Evolutionary conservation across 2,888 invertebrate species (phyloP).

Genomic region (Ochropleura plecta): DNA sequence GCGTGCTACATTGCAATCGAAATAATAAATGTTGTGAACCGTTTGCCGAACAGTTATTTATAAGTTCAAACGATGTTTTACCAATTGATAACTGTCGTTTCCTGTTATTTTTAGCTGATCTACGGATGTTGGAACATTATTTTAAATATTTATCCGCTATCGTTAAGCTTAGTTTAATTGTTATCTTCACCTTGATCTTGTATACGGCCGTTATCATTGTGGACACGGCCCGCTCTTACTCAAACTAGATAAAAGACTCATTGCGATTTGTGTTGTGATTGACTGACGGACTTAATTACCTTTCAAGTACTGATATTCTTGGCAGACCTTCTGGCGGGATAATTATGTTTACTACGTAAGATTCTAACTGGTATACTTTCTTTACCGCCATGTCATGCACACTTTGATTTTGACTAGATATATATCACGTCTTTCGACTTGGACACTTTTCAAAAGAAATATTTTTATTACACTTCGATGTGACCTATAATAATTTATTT

Average conservation of each 20-base stretch:
- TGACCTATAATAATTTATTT: background rate
- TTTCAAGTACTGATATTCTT: slow-evolving; percentile 12
- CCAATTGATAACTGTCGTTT: slow-evolving; percentile 38
- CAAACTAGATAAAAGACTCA: slow-evolving; percentile 13
- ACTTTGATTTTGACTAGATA: too few relatives aligned
- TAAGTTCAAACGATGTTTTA: slow-evolving; percentile 24
- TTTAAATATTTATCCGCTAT: slow-evolving; percentile 3
- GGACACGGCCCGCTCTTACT: slow-evolving; percentile 17
- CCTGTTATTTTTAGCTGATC: background rate
- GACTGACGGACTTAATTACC: slow-evolving; percentile 1
- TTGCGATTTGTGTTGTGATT: too few relatives aligned
- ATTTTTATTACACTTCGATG: background rate
- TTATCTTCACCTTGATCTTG: slow-evolving; percentile 60
- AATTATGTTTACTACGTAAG: too few relatives aligned
- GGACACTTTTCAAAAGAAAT: background rate
- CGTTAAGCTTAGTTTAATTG: slow-evolving; percentile 23
- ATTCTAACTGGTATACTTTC: too few relatives aligned
- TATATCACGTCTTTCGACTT: background rate
- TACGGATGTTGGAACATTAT: background rate
- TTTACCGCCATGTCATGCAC: too few relatives aligned
- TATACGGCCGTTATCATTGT: slow-evolving; percentile 35
- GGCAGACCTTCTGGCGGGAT: background rate
- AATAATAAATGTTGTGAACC: slow-evolving; percentile 45
- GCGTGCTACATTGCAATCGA: slow-evolving; percentile 59
- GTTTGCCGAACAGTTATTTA: slow-evolving; percentile 60